phyloP scores from a whole-genome alignment of 2,888 invertebrate species.

The Anodontia alba region DNA sequence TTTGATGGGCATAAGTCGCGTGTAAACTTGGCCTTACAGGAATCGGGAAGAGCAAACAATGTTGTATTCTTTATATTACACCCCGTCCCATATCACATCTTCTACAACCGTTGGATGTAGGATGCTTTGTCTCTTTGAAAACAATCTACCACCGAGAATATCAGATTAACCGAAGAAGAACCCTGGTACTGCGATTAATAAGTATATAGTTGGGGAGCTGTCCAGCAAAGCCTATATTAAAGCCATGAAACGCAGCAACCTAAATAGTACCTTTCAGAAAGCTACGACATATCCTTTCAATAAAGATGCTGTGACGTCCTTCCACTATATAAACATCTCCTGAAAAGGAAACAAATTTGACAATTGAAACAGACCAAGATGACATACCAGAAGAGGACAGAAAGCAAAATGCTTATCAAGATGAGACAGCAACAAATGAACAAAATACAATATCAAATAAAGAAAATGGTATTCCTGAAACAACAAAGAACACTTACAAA shows the following conservation, averaged over 20 bases:
- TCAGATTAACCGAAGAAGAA: slow-evolving; percentile 38
- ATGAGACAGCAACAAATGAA: too few species aligned
- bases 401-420: too few species aligned
- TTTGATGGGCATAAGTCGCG: slow-evolving; percentile 45
- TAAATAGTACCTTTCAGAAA: neutral
- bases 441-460: too few species aligned
- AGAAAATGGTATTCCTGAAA: too few species aligned
- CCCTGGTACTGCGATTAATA: neutral
- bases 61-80: slow-evolving; percentile 47
- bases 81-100: slow-evolving; percentile 49
- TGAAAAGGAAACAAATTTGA: neutral
- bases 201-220: slow-evolving; percentile 9
- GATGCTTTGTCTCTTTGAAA: slow-evolving; percentile 38
- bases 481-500: too few species aligned
- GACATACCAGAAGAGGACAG: too few species aligned
- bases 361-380: neutral
- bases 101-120: slow-evolving; percentile 47
- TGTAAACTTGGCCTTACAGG: slow-evolving; percentile 32
- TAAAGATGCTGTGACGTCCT: neutral
- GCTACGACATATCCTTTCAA: slow-evolving; percentile 15
- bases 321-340: neutral
- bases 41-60: slow-evolving; percentile 44
- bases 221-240: slow-evolving; percentile 18
- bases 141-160: slow-evolving; percentile 41
- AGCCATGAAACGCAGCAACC: neutral